phyloP scores from a whole-genome alignment of 2,888 invertebrate species.

The Eupsilia transversa region DNA sequence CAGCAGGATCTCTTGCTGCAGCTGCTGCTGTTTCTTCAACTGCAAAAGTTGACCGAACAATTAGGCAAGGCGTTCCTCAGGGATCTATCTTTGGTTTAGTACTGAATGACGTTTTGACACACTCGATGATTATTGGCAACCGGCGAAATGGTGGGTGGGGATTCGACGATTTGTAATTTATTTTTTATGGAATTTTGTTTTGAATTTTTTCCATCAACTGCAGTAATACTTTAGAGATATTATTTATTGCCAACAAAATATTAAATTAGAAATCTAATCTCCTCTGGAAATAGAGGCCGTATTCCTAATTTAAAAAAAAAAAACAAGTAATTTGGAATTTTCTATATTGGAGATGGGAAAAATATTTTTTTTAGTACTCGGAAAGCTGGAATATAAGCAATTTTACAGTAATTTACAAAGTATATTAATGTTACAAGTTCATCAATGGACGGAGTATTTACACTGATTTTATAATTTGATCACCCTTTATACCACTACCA shows the following conservation, averaged over 20 bases:
- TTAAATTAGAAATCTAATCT: conserved; percentile 31
- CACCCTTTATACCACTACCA: conserved; percentile 24
- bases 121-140: not conserved
- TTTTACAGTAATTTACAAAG: conserved; percentile 19
- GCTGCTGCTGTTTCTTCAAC: conserved; percentile 98
- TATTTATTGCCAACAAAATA: conserved; percentile 7
- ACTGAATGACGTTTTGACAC: conserved; percentile 18
- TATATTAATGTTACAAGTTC: conserved; percentile 1
- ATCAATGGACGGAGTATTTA: conserved; percentile 20
- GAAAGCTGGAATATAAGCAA: not conserved
- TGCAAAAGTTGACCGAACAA: conserved; percentile 86
- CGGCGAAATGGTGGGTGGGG: conserved; percentile 2
- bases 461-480: conserved; percentile 30
- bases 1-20: conserved; percentile 97
- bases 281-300: not conserved
- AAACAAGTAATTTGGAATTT: not conserved
- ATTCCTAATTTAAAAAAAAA: not conserved
- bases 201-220: not conserved
- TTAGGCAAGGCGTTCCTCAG: conserved; percentile 36
- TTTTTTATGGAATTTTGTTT: not conserved
- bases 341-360: not conserved
- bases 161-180: conserved; percentile 1
- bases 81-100: conserved; percentile 43
- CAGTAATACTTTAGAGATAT: not conserved
- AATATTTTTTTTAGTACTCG: not conserved